Evolutionary conservation across 1,140 invertebrate genomes (phyloP).

Genomic region (Acromyrmex charruanus): DNA sequence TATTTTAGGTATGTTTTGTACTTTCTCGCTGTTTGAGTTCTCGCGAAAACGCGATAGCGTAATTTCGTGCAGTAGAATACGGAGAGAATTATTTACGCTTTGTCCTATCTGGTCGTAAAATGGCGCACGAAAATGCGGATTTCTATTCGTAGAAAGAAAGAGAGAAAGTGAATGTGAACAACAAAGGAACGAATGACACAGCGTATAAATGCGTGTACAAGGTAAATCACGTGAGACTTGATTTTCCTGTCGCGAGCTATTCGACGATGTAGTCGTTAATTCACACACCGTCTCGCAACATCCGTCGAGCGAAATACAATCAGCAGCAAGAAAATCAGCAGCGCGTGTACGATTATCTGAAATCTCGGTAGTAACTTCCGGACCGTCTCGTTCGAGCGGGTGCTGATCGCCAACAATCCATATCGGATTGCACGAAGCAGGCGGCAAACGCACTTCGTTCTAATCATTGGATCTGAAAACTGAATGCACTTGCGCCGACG

Average conservation of each 20-base stretch:
- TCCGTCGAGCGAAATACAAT: neutral
- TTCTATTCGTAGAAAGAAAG: neutral
- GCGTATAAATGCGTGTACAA: neutral
- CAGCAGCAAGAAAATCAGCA: neutral
- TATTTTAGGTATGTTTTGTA: neutral
- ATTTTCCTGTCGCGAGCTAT: neutral
- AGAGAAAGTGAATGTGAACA: neutral
- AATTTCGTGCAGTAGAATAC: neutral
- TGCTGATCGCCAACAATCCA: neutral
- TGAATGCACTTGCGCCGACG: conserved; percentile 6
- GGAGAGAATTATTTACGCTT: conserved; percentile 13
- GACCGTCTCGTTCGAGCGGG: neutral
- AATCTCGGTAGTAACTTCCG: conserved; percentile 2
- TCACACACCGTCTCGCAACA: neutral
- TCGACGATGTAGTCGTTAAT: neutral
- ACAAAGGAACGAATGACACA: neutral
- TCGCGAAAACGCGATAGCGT: conserved; percentile 16
- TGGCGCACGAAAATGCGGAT: neutral
- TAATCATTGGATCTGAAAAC: conserved; percentile 13
- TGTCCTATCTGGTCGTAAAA: neutral
- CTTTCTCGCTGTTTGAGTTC: neutral
- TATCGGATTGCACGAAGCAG: neutral
- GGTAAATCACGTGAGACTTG: neutral
- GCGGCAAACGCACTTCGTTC: conserved; percentile 2
- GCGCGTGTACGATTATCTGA: conserved; percentile 3